Conservation (phyloP, 2,113 vertebrate species). For the Bostrychus sinensis region DNA sequence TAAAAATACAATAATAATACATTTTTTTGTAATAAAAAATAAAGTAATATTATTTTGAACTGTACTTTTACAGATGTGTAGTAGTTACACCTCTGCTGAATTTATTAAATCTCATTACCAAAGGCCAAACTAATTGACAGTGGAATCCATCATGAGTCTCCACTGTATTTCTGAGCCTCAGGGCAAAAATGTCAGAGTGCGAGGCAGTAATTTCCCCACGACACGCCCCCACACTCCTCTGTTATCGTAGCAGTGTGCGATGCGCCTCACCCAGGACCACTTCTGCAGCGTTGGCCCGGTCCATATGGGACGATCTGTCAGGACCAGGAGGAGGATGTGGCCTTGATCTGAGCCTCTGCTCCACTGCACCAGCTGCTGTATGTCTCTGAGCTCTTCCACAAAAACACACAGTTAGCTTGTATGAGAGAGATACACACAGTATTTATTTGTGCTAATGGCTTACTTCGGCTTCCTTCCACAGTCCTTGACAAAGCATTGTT, state of each 20-base stretch:
- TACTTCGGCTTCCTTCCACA: too few relatives aligned
- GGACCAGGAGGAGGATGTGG: constrained; percentile 11
- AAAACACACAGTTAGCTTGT: neutral
- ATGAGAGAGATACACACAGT: neutral
- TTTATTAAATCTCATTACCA: constrained; percentile 4
- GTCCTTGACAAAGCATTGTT: too few relatives aligned
- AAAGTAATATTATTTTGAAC: too few relatives aligned
- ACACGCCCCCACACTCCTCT: neutral
- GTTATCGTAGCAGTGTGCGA: constrained; percentile 9
- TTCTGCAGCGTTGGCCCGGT: constrained; percentile 11
- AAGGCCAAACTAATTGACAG: constrained; percentile 10
- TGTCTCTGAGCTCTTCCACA: constrained; percentile 14
- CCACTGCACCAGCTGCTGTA: constrained; percentile 37
- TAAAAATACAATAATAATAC: too few relatives aligned
- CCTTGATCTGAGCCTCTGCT: constrained; percentile 21
- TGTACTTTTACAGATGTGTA: neutral
- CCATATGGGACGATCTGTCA: constrained; percentile 41
- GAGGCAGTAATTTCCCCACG: constrained; percentile 3
- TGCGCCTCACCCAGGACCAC: neutral
- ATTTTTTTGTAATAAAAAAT: too few relatives aligned
- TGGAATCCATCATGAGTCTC: neutral
- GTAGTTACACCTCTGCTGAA: neutral
- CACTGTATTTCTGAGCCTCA: neutral
- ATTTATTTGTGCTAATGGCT: neutral
- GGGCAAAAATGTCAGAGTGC: neutral